Conservation (phyloP, 1,140 invertebrate species). For the Asobara japonica region DNA sequence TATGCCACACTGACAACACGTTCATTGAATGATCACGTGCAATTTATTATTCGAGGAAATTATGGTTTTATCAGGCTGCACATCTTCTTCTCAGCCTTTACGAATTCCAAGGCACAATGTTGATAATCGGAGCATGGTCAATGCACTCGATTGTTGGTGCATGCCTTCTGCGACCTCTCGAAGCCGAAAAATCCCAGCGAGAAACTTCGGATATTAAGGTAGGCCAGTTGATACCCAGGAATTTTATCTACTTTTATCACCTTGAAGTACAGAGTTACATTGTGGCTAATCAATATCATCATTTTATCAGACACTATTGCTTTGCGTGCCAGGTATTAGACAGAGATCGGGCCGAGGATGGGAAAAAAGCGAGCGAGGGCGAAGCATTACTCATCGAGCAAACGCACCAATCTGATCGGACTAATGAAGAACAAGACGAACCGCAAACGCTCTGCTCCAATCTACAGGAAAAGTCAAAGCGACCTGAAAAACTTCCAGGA, state of each 20-base stretch:
- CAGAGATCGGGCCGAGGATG: not conserved
- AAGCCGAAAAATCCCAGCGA: constrained; percentile 69
- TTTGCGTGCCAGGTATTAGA: not conserved
- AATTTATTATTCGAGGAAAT: not conserved
- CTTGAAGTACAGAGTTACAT: not conserved
- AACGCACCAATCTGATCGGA: not conserved
- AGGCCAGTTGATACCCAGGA: constrained; percentile 1
- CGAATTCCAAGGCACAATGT: constrained; percentile 67
- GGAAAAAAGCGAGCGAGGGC: not conserved
- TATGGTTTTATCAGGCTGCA: constrained; percentile 36
- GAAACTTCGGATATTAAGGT: constrained; percentile 45
- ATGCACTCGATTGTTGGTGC: constrained; percentile 75
- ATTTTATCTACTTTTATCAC: not conserved
- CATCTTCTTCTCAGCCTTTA: constrained; percentile 43
- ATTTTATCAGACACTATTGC: not conserved
- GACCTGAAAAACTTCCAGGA: not conserved
- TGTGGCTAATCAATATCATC: not conserved
- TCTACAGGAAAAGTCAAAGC: not conserved
- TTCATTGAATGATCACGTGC: too few relatives aligned
- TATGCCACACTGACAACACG: too few relatives aligned
- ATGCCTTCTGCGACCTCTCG: constrained; percentile 73
- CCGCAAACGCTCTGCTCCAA: not conserved
- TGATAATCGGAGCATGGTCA: constrained; percentile 73
- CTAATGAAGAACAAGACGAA: not conserved
- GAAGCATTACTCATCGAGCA: not conserved